Base-by-base conservation (phyloP, 2,113 vertebrate species). In the Megaceryle maxima region DNA sequence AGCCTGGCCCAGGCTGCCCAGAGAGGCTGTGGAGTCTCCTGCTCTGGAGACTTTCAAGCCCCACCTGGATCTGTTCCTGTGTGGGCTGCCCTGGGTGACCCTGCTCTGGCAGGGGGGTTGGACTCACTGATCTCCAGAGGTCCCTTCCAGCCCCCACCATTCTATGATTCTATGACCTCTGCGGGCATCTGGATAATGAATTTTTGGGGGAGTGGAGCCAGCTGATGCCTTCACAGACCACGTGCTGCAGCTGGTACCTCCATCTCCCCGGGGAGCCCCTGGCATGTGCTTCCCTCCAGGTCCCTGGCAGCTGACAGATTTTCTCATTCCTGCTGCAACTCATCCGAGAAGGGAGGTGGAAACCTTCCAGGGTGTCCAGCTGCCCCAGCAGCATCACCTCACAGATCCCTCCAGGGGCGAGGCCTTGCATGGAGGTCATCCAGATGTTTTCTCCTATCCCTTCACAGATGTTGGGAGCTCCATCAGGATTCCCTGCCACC, bases 361-460 rank as follows among this genome's bases (percentile, higher is more conserved):
- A 66, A 81, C 26, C 56, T 57, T 11, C 79, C 68, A 35, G 57
- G 24, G 25, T 35, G 33, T 43, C 46, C 76, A 22, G 31, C 26
- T 48, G 16, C 62, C 39, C 57, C 7, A 13, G 41, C 57, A 51
- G 44, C 7, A 21, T 7, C 37, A 17, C 44, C 79, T 31, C 1
- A 0, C 9, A 46, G 51, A 53, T 28, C 51, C 51, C 62, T 39
- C 43, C 9, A 0, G 0, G 0, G n/a, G 21, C 0, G 2, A 67
- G 55, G n/a, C 51, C 37, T 55, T 4, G 46, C 13, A 2, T 1
- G 5, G 80, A 46, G 39, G 33, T 0, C 4, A n/a, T 39, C 48
- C 74, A 69, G 84, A 28, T 26, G 68, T 44, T 84, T 53, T 28
- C 76, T 10, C 16, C 48, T 44, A 44, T 17, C 72, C 48, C 70